These are phyloP conservation scores for Drusus annulatus DNA, from an alignment of 1,140 invertebrate genomes.

Conservation along the genomic window DNA sequence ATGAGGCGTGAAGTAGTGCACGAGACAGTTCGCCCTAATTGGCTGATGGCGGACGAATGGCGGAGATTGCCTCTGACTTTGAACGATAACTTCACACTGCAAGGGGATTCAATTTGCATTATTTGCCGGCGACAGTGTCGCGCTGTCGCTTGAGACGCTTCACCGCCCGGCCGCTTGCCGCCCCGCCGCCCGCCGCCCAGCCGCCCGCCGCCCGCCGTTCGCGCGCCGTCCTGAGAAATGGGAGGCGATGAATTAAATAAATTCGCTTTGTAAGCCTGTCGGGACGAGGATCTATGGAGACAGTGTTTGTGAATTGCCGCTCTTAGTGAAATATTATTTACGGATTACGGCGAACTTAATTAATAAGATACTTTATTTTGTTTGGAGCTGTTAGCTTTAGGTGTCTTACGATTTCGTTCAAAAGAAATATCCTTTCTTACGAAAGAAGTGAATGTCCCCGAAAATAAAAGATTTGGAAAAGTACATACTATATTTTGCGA, in stretches of 20 bases:
- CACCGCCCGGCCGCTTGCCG: too few relatives aligned
- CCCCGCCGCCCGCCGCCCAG: too few relatives aligned
- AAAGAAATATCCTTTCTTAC: too few relatives aligned
- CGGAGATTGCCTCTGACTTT: constrained; percentile 34
- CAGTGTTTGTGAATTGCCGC: constrained; percentile 12
- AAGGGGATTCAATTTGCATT: constrained; percentile 41
- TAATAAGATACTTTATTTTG: neutral
- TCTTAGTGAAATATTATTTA: neutral
- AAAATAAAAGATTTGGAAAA: too few relatives aligned
- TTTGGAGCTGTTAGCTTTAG: constrained; percentile 18
- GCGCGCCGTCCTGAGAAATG: neutral
- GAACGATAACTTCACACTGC: constrained; percentile 40
- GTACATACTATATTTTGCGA: too few relatives aligned
- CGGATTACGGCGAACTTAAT: neutral
- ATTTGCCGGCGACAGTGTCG: constrained; percentile 1
- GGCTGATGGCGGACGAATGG: constrained; percentile 33
- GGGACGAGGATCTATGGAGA: constrained; percentile 12
- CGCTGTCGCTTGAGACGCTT: neutral
- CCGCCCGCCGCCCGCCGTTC: too few relatives aligned
- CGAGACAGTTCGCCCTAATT: constrained; percentile 16
- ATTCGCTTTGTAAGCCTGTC: constrained; percentile 17
- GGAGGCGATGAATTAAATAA: constrained; percentile 19
- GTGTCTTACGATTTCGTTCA: too few relatives aligned
- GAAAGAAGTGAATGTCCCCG: too few relatives aligned
- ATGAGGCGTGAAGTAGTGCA: constrained; percentile 12